phyloP scores from a whole-genome alignment of 2,113 vertebrate species.

The Malurus melanocephalus region DNA sequence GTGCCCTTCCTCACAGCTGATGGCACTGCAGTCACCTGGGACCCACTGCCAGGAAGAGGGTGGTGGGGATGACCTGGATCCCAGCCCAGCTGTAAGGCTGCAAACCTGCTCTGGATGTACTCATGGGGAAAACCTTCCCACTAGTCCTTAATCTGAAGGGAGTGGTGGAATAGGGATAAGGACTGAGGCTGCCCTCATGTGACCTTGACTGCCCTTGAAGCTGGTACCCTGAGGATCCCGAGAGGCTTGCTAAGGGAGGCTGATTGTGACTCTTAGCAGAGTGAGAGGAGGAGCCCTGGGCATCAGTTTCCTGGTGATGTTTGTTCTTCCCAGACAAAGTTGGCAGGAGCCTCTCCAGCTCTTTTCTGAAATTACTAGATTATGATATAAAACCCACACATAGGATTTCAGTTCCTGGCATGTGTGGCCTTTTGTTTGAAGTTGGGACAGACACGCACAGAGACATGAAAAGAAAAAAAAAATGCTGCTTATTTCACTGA shows the following conservation, averaged over 20 bases:
- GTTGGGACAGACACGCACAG: not conserved
- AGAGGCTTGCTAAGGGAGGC: not conserved
- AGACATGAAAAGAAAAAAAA: not conserved
- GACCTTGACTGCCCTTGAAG: not conserved
- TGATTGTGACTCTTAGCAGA: fast-evolving
- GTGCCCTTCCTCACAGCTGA: not conserved
- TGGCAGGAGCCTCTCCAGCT: not conserved
- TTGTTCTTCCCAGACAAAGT: fast-evolving
- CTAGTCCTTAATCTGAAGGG: not conserved
- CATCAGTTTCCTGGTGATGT: fast-evolving
- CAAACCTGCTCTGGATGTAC: not conserved
- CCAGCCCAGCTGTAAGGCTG: not conserved
- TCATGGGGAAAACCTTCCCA: not conserved
- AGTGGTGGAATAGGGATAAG: not conserved
- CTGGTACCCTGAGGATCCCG: fast-evolving
- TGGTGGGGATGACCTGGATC: not conserved
- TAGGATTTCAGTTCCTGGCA: not conserved
- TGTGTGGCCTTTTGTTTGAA: not conserved
- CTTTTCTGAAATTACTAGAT: not conserved
- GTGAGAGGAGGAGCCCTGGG: not conserved
- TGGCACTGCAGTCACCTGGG: fast-evolving
- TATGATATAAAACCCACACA: fast-evolving
- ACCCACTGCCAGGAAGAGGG: not conserved
- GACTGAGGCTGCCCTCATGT: fast-evolving
- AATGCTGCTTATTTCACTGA: not conserved